Evolutionary conservation across 2,797 vertebrate genomes (phyloP), one percentile per base, ranked within the genome.

Genomic region (Halcyon leucocephala): DNA sequence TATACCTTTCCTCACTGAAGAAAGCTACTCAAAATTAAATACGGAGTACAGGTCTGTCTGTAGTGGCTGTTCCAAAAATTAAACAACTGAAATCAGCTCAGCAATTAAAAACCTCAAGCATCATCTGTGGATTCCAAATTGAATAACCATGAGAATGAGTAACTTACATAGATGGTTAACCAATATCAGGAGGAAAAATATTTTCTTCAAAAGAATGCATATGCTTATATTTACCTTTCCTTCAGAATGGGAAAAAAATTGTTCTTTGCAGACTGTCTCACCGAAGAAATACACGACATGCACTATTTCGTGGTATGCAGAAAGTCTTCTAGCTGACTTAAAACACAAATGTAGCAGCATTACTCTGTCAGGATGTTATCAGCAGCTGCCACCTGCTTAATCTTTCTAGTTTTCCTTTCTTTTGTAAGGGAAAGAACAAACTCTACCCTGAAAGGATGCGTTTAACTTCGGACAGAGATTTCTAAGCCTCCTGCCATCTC

Each of bases 341-440:
- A 67, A 82, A 85, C 66, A 33, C 13, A 74, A 84, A 79, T 10
- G 28, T 18, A 87, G 89, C 54, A 58, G 46, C 52, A 61, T 86
- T 31, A 54, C 37, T 69, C n/a, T 42, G 35, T 42, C 62, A 84
- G 77, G 48, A 39, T 48, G 67, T 80, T 93, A 91, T 66, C 88
- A 88, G 81, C 28, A 87, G 77, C 82, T 78, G 78, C 61, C 88
- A 94, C 90, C 73, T 89, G 91, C 41, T 78, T 87, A 52, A 89
- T n/a, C 73, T 90, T 58, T 67, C 85, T 33, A 61, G 69, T 51
- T 79, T 87, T 55, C 92, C 90, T 93, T 89, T 58, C 48, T 70
- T 76, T 31, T 60, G 64, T 33, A 57, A 37, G 8, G 86, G 57
- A 72, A 77, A 49, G 76, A 93, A 70, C 54, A 91, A 91, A 82